phyloP scores from a whole-genome alignment of 2,113 vertebrate genomes.

The Chionomys nivalis region DNA sequence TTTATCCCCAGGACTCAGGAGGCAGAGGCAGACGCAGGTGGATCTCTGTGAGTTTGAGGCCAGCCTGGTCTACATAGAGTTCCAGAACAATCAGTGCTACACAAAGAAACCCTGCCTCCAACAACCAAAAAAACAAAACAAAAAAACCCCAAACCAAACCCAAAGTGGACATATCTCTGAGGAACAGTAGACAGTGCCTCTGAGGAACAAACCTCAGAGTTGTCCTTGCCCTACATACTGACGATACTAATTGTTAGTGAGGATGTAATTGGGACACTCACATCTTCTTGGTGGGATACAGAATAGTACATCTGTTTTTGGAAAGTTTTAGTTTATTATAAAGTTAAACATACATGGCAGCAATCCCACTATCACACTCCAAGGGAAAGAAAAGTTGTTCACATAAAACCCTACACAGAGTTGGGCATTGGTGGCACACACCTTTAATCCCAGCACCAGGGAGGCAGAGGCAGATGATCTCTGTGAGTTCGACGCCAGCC shows the following conservation, averaged over 20 bases:
- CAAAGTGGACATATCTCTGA: neutral
- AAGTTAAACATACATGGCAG: slow-evolving; percentile 5
- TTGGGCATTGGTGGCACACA: no score
- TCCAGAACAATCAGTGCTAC: neutral
- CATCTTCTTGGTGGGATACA: neutral
- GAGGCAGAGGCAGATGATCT: no score
- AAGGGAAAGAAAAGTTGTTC: neutral
- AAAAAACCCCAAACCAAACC: neutral
- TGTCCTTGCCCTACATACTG: neutral
- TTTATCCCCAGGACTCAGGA: neutral
- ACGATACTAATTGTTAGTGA: neutral
- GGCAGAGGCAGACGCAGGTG: neutral
- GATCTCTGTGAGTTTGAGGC: neutral
- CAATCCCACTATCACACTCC: neutral
- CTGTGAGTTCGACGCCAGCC: no score
- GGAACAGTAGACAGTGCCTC: neutral
- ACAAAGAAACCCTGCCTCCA: neutral
- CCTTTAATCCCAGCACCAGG: no score
- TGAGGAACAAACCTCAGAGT: neutral
- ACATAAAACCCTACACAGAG: neutral
- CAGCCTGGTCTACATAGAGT: neutral
- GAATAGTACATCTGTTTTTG: neutral
- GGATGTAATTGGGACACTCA: neutral
- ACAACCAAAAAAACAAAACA: neutral
- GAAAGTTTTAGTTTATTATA: slow-evolving; percentile 24